Base-by-base conservation (phyloP, 2,797 vertebrate genomes). In the Taenioides sp. region DNA sequence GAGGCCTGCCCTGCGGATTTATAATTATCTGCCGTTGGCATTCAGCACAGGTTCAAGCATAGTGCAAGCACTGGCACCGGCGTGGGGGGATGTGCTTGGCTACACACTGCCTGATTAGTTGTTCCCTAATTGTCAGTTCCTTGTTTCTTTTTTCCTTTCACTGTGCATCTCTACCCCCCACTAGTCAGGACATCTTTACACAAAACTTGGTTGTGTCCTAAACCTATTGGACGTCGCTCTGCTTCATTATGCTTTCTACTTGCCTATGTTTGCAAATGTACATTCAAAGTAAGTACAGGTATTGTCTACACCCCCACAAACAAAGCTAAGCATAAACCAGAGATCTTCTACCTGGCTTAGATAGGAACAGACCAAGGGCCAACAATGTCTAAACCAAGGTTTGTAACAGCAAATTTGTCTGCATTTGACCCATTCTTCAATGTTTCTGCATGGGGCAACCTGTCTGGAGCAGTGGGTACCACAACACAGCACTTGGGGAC, bases 21-120 rank as follows among this genome's bases (percentile, higher is more conserved):
- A 92, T 93, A 93, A 93, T 94, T 92, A 92, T 93, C 93, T 88
- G 89, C 91, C 82, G 89, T 91, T 94, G 94, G 93, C 93, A 93
- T 93, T 91, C 88, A 86, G 84, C 75, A 69, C 89, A 93, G 91
- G 94, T 94, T 94, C 93, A 95, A 92, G 92, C 90, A 74, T 86
- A 94, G 94, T 94, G 92, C 92, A 92, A 87, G 82, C 73, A 71
- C 85, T 92, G 91, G 92, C 92, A 92, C 87, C 85, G 84, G 85
- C 52, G 81, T 89, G 86, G 84, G 88, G 87, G 87, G 92, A 91
- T 89, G 89, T 87, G 90, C 91, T 90, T 93, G 92, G 89, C 88
- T 92, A 91, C 89, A 91, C 92, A 91, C 86, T 89, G 72, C 77
- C 84, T 93, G 91, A 93, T 94, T 93, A 94, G 92, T 92, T 88